These are phyloP conservation scores for Drosophila busckii DNA, from an alignment of 1,140 invertebrate species.

Conservation along the genomic window DNA sequence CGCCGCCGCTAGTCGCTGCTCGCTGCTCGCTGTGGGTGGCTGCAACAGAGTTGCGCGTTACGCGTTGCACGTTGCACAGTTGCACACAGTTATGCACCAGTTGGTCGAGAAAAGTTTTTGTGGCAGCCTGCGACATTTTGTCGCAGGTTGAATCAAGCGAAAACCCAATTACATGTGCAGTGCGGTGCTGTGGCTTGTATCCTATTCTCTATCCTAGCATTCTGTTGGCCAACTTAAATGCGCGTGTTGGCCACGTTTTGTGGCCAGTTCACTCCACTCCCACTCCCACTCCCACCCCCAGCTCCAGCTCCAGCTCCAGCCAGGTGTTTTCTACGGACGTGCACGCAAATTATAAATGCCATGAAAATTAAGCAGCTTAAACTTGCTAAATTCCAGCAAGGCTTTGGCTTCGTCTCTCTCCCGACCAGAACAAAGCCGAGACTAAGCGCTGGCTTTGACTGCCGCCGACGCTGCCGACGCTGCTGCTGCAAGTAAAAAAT, in stretches of 20 bases:
- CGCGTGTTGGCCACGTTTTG: no score
- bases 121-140: slow-evolving; percentile 65
- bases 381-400: slow-evolving; percentile 41
- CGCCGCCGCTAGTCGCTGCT: no score
- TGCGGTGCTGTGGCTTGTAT: no score
- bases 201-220: slow-evolving; percentile 11
- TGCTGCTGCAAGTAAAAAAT: no score
- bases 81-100: background rate
- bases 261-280: no score
- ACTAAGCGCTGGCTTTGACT: no score
- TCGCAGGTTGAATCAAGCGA: slow-evolving; percentile 70
- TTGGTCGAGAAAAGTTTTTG: slow-evolving; percentile 41
- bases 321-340: slow-evolving; percentile 35
- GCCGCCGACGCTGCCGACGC: no score
- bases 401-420: slow-evolving; percentile 4
- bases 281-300: slow-evolving; percentile 2
- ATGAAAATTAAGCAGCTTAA: slow-evolving; percentile 70
- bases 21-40: no score
- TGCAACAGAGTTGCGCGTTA: no score
- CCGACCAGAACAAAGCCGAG: no score
- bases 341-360: slow-evolving; percentile 66
- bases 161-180: slow-evolving; percentile 72
- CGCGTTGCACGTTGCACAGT: no score
- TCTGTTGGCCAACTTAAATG: slow-evolving; percentile 64
- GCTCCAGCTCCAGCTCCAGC: slow-evolving; percentile 1